Evolutionary conservation across 2,888 invertebrate genomes (phyloP).

Genomic region (Criorhina ranunculi): DNA sequence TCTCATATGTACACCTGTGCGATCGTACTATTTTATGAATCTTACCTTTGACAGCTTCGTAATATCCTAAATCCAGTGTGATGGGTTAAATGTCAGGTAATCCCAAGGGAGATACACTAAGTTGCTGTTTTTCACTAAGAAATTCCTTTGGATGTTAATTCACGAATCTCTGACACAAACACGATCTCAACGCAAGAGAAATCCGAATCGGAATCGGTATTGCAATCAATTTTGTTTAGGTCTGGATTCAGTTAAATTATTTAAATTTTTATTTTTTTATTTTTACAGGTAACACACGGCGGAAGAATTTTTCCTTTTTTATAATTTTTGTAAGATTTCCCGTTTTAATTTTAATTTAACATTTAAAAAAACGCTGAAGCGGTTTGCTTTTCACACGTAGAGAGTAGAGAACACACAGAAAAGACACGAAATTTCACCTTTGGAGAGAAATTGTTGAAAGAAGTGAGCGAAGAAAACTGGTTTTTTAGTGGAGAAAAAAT

Average conservation of each 20-base stretch:
- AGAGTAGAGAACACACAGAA: constrained; percentile 44
- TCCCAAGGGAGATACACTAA: constrained; percentile 70
- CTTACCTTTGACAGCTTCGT: constrained; percentile 85
- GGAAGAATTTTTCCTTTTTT: not conserved
- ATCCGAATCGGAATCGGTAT: constrained; percentile 13
- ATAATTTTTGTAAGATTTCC: constrained; percentile 38
- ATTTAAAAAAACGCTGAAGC: constrained; percentile 43
- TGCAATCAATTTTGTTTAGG: not conserved
- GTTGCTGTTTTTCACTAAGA: constrained; percentile 46
- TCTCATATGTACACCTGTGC: not conserved
- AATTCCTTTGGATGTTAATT: constrained; percentile 11
- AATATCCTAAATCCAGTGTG: constrained; percentile 85
- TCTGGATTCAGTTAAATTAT: not conserved
- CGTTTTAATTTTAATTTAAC: constrained; percentile 62
- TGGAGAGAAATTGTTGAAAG: constrained; percentile 67
- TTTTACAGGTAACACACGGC: not conserved
- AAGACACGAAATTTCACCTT: constrained; percentile 74
- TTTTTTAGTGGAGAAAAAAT: constrained; percentile 65
- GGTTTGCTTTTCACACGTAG: constrained; percentile 60
- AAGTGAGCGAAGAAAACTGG: constrained; percentile 67
- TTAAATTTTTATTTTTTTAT: not conserved
- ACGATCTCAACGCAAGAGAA: constrained; percentile 9
- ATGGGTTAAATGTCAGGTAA: constrained; percentile 76
- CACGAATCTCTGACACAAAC: not conserved
- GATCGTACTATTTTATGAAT: not conserved